phyloP scores from a whole-genome alignment of 2,113 vertebrate genomes.

The Dunckerocampus dactyliophorus region DNA sequence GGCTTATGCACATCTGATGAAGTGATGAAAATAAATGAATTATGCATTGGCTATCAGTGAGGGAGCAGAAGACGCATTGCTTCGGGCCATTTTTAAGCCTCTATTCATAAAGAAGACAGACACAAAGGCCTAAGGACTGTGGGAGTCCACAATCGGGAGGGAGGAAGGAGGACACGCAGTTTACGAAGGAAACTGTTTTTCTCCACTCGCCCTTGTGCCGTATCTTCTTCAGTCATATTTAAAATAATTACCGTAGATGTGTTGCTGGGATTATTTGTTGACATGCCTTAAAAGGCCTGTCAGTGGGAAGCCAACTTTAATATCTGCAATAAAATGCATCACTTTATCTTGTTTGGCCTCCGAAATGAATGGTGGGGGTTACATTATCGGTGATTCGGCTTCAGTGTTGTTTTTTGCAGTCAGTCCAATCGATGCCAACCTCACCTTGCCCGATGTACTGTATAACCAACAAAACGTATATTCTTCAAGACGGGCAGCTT shows the following conservation, averaged over 20 bases:
- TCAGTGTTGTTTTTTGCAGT: background rate
- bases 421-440: slow-evolving; percentile 31
- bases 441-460: slow-evolving; percentile 13
- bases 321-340: background rate
- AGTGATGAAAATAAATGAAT: slow-evolving; percentile 77
- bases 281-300: slow-evolving; percentile 24
- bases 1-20: slow-evolving; percentile 71
- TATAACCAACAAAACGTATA: slow-evolving; percentile 14
- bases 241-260: slow-evolving; percentile 42
- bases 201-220: background rate
- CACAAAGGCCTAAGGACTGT: slow-evolving; percentile 72
- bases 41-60: slow-evolving; percentile 76
- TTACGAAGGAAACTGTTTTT: slow-evolving; percentile 37
- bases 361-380: too few relatives aligned
- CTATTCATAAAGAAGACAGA: slow-evolving; percentile 73
- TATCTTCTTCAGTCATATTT: slow-evolving; percentile 35
- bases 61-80: slow-evolving; percentile 71
- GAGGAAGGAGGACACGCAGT: slow-evolving; percentile 60
- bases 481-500: slow-evolving; percentile 31
- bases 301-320: slow-evolving; percentile 30
- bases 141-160: slow-evolving; percentile 66
- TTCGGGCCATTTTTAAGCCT: slow-evolving; percentile 72
- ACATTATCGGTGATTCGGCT: background rate
- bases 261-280: slow-evolving; percentile 30
- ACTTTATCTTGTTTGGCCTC: background rate